These are phyloP conservation scores for Spheniscus humboldti DNA, from an alignment of 2,797 vertebrate species.

Conservation along the genomic window DNA sequence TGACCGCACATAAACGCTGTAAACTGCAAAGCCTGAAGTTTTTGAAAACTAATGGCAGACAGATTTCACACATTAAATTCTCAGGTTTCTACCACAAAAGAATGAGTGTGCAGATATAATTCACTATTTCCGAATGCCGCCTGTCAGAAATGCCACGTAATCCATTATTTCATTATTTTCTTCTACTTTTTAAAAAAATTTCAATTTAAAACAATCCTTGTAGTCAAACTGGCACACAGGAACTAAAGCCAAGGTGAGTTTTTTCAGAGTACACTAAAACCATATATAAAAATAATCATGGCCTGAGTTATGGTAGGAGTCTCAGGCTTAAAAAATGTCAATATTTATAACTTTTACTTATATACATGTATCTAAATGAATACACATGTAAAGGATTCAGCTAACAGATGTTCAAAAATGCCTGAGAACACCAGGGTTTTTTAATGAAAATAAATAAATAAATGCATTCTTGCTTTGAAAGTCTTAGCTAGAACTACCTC, in stretches of 20 bases:
- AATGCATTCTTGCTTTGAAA: neutral
- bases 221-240: neutral
- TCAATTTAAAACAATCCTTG: neutral
- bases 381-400: conserved; percentile 12
- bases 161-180: neutral
- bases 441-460: neutral
- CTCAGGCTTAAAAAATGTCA: conserved; percentile 10
- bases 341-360: conserved; percentile 39
- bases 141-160: neutral
- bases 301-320: neutral
- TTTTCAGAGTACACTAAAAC: neutral
- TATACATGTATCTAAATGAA: conserved; percentile 10
- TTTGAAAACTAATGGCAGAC: neutral
- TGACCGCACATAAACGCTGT: accelerated
- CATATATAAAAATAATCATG: neutral
- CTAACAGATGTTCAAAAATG: conserved; percentile 34
- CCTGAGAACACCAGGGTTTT: neutral
- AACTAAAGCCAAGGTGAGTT: neutral
- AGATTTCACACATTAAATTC: neutral
- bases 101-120: neutral
- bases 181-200: neutral
- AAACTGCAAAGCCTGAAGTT: neutral
- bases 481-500: neutral
- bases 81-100: neutral
- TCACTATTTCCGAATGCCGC: neutral